Percentiles rank a stretch among this genome's conserved stretches.
Evolutionary conservation across 2,113 vertebrate genomes (phyloP).

Genomic region (Pelodiscus sinensis): DNA sequence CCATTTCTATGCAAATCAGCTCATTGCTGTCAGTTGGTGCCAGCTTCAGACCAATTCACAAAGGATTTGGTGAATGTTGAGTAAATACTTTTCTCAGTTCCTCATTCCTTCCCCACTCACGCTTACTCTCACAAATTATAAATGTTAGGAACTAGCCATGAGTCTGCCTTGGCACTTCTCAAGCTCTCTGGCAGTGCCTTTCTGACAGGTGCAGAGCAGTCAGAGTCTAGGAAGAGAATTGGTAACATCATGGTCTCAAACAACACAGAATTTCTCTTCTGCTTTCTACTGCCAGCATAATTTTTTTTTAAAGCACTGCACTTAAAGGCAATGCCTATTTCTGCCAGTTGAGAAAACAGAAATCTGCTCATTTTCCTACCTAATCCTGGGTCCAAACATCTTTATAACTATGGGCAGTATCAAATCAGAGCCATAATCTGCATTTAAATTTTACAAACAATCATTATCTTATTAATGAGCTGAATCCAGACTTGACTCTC

Average conservation of each 20-base stretch:
- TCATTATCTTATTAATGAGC: not conserved
- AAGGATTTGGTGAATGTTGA: constrained; percentile 44
- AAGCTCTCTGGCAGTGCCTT: constrained; percentile 11
- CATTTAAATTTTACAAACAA: constrained; percentile 25
- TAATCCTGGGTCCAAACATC: constrained; percentile 26
- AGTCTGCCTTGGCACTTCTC: constrained; percentile 17
- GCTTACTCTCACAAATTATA: constrained; percentile 3
- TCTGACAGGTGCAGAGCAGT: constrained; percentile 24
- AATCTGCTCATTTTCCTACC: not conserved
- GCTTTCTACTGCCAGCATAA: not conserved
- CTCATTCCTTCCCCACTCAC: not conserved
- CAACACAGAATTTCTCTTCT: not conserved
- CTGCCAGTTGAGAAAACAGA: constrained; percentile 2
- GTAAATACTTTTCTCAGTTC: constrained; percentile 41
- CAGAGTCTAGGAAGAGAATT: not conserved
- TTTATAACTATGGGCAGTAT: constrained; percentile 39
- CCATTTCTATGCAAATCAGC: constrained; percentile 70
- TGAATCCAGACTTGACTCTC: not conserved
- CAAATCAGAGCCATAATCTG: constrained; percentile 32
- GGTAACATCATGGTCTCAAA: not conserved
- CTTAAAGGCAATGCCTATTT: not conserved
- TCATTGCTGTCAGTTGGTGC: constrained; percentile 59
- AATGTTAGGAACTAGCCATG: constrained; percentile 27
- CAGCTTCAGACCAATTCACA: constrained; percentile 53
- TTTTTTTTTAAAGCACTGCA: not conserved